Base-by-base conservation (phyloP, 2,113 vertebrate genomes). In the Apaloderma vittatum region DNA sequence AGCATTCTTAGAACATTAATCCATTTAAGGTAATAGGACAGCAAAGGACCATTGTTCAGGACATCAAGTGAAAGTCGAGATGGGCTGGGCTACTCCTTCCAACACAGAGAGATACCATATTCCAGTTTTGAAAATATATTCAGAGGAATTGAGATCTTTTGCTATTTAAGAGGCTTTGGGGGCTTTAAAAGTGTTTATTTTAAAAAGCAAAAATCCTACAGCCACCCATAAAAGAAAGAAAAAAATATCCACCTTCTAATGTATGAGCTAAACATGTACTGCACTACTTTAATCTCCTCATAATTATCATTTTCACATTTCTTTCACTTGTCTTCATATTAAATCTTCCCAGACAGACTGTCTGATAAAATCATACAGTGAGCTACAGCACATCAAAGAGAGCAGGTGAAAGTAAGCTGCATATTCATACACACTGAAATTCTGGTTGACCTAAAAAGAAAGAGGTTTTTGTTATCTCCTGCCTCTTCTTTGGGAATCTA, bases 1-100 rank as follows among this genome's bases (percentile, higher is more conserved):
- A 90, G 59, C 93, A 67, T 90, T 92, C 79, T 94, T 77, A 96
- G 86, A 94, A 58, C 85, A 90, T 90, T 92, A 93, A 96, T 88
- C 85, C 58, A 77, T 96, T 95, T 90, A 94, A 94, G 75, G 67
- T 83, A 95, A 55, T 88, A 94, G 75, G 59, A 88, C 67, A 90
- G 82, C 84, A 94, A 92, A 90, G 72, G 43, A 54, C 58, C 75
- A 58, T 74, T 92, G 55, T 48, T 94, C 55, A 83, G 78, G 67
- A 96, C 12, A 88, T 78, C 52, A 83, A 94, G 82, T 71, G 72
- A 83, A 93, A 94, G 90, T 88, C 4, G 2, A 66, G 57, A 80
- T 52, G 48, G 32, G 32, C 48, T 90, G 29, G 17, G 23, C 86
- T 67, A 83, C 37, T 67, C 37, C 26, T 54, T 71, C 59, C 52